These are phyloP conservation scores for Pyrochroa serraticornis DNA, from an alignment of 2,888 invertebrate species.

Conservation along the genomic window DNA sequence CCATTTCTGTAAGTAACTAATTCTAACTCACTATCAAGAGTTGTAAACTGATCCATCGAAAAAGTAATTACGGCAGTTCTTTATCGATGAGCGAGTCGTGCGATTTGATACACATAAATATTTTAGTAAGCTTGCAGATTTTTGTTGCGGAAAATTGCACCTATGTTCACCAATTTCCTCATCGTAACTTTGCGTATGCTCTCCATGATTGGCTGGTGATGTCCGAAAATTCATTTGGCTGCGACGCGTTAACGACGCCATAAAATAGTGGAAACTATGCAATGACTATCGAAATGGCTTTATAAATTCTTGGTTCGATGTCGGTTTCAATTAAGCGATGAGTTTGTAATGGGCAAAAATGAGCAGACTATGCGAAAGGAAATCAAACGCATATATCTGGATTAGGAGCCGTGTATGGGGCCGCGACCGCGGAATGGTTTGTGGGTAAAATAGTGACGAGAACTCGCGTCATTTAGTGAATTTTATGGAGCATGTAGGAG, in stretches of 20 bases:
- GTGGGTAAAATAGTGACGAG: constrained; percentile 56
- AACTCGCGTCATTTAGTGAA: constrained; percentile 54
- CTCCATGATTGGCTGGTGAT: too few relatives aligned
- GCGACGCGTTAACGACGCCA: not conserved
- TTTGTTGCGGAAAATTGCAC: too few relatives aligned
- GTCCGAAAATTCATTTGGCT: too few relatives aligned
- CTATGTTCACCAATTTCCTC: too few relatives aligned
- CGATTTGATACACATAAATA: too few relatives aligned
- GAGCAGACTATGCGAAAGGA: constrained; percentile 38
- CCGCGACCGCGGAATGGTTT: constrained; percentile 53
- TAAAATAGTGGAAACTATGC: constrained; percentile 4
- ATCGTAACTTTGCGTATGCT: too few relatives aligned
- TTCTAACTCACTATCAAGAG: too few relatives aligned
- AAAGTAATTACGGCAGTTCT: too few relatives aligned
- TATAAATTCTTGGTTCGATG: constrained; percentile 25
- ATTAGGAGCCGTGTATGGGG: constrained; percentile 53
- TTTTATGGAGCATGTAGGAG: constrained; percentile 51
- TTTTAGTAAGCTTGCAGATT: too few relatives aligned
- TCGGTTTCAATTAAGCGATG: constrained; percentile 25
- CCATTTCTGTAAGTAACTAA: too few relatives aligned
- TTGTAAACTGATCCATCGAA: too few relatives aligned
- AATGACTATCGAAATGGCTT: constrained; percentile 14
- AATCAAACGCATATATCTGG: constrained; percentile 57
- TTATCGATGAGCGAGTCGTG: too few relatives aligned
- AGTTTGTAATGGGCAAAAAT: constrained; percentile 23